phyloP scores from a whole-genome alignment of 2,797 vertebrate species.

The Megaceryle alcyon region DNA sequence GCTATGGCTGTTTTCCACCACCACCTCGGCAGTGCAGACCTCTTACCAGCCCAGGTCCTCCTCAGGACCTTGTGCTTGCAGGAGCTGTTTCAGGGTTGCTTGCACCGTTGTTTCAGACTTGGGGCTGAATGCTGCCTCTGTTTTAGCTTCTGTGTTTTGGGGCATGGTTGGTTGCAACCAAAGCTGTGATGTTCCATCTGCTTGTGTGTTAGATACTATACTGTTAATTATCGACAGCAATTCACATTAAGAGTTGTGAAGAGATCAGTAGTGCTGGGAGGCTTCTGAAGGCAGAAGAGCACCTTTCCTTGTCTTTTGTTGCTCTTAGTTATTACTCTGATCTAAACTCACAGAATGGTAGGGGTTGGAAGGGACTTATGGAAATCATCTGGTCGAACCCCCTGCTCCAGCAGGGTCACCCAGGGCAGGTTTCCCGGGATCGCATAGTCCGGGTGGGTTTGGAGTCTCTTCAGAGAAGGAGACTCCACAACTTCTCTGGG shows the following conservation, averaged over 20 bases:
- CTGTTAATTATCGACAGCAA: not conserved
- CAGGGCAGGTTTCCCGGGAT: not conserved
- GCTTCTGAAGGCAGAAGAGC: not conserved
- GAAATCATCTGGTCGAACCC: not conserved
- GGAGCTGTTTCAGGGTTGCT: not conserved
- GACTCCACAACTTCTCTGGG: not conserved
- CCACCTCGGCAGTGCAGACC: not conserved
- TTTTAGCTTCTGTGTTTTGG: not conserved
- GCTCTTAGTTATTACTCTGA: not conserved
- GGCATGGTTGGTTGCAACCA: not conserved
- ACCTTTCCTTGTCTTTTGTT: not conserved
- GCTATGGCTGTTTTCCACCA: not conserved
- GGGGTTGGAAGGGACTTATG: not conserved
- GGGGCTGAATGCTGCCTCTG: not conserved
- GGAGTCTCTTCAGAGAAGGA: not conserved
- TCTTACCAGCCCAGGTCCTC: not conserved
- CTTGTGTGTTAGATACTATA: not conserved
- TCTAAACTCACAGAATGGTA: not conserved
- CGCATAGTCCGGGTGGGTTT: not conserved
- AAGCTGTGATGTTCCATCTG: rapidly evolving
- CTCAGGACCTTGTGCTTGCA: rapidly evolving
- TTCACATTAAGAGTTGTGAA: not conserved
- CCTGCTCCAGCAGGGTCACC: not conserved
- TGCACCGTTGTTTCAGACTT: rapidly evolving
- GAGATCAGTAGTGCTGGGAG: not conserved